Evolutionary conservation across 2,888 invertebrate species (phyloP), one percentile per base, ranked within the genome.

Genomic region (Platycheirus rosarum): DNA sequence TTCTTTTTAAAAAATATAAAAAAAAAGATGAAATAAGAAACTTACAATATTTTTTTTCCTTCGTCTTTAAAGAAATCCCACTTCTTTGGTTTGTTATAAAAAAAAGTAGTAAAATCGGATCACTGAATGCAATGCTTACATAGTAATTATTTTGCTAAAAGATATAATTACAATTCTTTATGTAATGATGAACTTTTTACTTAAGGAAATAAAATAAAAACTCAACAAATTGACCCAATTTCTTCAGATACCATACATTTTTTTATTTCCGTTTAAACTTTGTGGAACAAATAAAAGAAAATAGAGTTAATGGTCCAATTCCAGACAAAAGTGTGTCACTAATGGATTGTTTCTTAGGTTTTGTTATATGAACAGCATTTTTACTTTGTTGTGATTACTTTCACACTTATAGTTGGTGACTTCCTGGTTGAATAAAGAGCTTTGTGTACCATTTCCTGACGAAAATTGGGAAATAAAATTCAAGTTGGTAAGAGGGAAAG

Each of bases 221-320:
- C 18, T 13, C 13, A n/a, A 60, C n/a, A n/a, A 44, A 18, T 0
- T 60, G 60, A 44, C 60, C 60, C 40, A 13, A 60, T 60, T 60
- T 2, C n/a, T 44, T 2, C 6, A 29, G 29, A 44, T 40, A 44
- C 42, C n/a, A 18, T 40, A 23, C 13, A 9, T 23, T 40, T n/a
- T 37, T 42, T 8, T 26, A n/a, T 32, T 60, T 60, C 60, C 29
- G 60, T 60, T 40, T 26, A 14, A 18, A 29, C 20, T 44, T 60
- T 8, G 29, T 44, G 18, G 60, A 14, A 60, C 44, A n/a, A 60
- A 60, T 44, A 29, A 40, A 23, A 44, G 44, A 60, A 60, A 42
- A 37, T 23, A 11, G 13, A 60, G 16, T 9, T 29, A 42, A 29
- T 57, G 14, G 14, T 40, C 40, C 6, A 57, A 11, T 26, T 26